Evolutionary conservation across 2,888 invertebrate species (phyloP).

Genomic region (Cephus runcator): DNA sequence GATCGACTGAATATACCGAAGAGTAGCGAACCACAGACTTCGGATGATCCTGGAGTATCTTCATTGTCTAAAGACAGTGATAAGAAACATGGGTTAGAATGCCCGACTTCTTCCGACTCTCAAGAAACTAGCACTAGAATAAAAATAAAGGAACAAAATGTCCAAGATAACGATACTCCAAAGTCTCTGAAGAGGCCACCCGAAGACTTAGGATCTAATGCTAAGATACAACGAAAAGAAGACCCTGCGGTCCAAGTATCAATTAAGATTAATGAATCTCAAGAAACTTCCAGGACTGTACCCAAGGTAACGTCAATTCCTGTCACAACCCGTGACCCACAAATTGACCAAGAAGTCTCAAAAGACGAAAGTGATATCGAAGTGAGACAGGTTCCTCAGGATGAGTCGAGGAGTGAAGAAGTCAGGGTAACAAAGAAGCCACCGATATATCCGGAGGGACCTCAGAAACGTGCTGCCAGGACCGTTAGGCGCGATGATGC

Average conservation of each 20-base stretch:
- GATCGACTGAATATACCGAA: background rate
- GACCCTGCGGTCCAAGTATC: background rate
- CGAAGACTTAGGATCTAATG: slow-evolving; percentile 4
- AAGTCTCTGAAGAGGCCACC: slow-evolving; percentile 7
- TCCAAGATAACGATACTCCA: background rate
- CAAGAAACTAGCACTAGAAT: background rate
- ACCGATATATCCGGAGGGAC: slow-evolving; percentile 25
- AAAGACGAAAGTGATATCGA: background rate
- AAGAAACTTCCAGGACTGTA: background rate
- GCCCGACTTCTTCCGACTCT: background rate
- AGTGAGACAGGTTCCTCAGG: background rate
- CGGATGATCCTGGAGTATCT: background rate
- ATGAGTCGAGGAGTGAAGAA: slow-evolving; percentile 3
- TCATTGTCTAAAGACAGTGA: background rate
- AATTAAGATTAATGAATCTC: background rate
- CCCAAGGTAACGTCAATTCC: background rate
- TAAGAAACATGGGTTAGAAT: background rate
- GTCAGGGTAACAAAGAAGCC: slow-evolving; percentile 22
- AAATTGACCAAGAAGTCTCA: background rate
- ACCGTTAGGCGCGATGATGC: slow-evolving; percentile 35
- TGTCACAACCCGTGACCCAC: background rate
- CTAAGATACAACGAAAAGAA: slow-evolving; percentile 5
- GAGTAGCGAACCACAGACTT: background rate
- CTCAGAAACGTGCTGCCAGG: slow-evolving; percentile 14
- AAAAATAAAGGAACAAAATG: background rate